Evolutionary conservation across 2,888 invertebrate genomes (phyloP), one percentile per base, ranked within the genome.

Genomic region (Himalopsyche tibetana): DNA sequence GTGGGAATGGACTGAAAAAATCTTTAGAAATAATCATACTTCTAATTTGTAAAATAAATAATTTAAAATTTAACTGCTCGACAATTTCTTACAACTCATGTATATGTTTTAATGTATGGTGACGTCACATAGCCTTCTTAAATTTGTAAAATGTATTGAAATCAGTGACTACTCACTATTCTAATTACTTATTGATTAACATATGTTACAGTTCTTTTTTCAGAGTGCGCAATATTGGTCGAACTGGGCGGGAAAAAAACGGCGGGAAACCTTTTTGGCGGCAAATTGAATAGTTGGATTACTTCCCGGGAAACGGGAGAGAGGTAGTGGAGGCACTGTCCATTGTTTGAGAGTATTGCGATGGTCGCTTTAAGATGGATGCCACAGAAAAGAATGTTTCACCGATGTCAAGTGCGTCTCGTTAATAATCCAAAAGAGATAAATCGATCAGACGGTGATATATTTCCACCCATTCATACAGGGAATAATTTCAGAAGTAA

Each of bases 251-350:
- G 90, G 82, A 92, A 92, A 92, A 92, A 92, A 92, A 92, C 92
- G 91, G 91, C 91, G 89, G 90, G 90, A 90, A 92, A 92, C 92
- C 92, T 92, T 92, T 87, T 89, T 90, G 91, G 90, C 91, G 91
- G 91, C 91, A 92, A 93, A 93, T 93, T 93, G 92, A 92, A 93
- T 93, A 92, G 92, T 92, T 92, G 93, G 93, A 93, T 93, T 93
- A 93, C 80, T 82, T 79, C 55, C 85, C 81, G 83, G 51, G 36
- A 74, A 74, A 74, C 38, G 74, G 74, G 74, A 74, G 36, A 38
- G 4, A 38, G 74, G 15, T 11, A 9, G 74, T 19, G 90, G 90
- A 90, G 91, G 91, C 91, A 90, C 90, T 74, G 74, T 5, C 74
- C 82, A 85, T 81, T 82, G 85, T 82, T 74, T 51, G 82, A 42